Conservation (phyloP, 2,797 vertebrate species). For the Rhincodon typus region DNA sequence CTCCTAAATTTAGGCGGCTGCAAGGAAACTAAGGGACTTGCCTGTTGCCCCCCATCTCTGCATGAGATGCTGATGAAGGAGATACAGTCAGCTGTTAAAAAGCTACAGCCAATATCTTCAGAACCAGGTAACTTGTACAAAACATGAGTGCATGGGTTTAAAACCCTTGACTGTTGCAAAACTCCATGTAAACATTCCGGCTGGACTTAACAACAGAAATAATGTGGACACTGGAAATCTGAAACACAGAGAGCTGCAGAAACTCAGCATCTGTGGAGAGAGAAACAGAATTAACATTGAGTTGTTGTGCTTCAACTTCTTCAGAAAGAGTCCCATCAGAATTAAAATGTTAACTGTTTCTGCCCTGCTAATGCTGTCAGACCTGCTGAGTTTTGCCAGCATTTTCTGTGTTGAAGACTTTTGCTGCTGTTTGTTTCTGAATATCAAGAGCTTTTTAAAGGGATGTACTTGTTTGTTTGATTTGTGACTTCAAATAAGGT, state of each 20-base stretch:
- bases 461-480: neutral
- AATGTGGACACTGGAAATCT: too few relatives aligned
- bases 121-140: neutral
- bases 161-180: neutral
- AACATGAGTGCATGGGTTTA: too few relatives aligned
- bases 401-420: neutral
- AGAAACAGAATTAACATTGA: too few relatives aligned
- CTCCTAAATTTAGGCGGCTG: neutral
- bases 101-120: neutral
- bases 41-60: neutral
- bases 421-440: neutral
- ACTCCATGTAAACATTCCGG: neutral
- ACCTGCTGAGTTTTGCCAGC: too few relatives aligned
- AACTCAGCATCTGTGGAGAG: too few relatives aligned
- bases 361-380: too few relatives aligned
- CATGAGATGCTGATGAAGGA: conserved; percentile 28
- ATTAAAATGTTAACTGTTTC: too few relatives aligned
- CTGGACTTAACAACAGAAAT: too few relatives aligned
- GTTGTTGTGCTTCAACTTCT: too few relatives aligned
- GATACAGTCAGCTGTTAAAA: neutral
- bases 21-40: neutral
- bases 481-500: neutral
- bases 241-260: too few relatives aligned
- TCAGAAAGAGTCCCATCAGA: too few relatives aligned
- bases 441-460: neutral